These are phyloP conservation scores for Manduca sexta DNA, from an alignment of 1,140 invertebrate species.

Conservation along the genomic window DNA sequence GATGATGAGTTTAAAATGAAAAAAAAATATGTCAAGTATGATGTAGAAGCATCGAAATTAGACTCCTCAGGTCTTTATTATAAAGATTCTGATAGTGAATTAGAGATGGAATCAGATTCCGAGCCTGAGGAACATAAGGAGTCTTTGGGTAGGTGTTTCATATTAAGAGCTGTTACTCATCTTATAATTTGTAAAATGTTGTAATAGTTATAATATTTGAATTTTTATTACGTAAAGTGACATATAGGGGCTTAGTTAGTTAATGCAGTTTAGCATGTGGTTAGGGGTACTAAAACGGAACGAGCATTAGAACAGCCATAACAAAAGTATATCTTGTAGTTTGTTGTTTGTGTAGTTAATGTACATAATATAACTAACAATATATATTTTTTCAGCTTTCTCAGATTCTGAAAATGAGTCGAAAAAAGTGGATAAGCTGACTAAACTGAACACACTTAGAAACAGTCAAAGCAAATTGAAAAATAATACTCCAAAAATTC, in stretches of 20 bases:
- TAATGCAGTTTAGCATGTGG: not conserved
- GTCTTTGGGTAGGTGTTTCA: constrained; percentile 72
- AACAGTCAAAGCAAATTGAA: constrained; percentile 44
- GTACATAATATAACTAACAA: no score
- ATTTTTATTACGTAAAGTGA: not conserved
- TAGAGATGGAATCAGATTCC: constrained; percentile 76
- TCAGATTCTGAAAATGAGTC: constrained; percentile 70
- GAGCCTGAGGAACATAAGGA: constrained; percentile 74
- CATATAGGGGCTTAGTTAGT: not conserved
- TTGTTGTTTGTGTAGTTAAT: no score
- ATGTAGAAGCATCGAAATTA: constrained; percentile 79
- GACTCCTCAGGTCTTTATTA: constrained; percentile 84
- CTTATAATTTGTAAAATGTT: not conserved
- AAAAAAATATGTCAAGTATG: constrained; percentile 77
- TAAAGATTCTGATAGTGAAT: constrained; percentile 81
- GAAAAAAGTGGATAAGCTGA: constrained; percentile 54
- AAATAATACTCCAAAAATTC: constrained; percentile 39
- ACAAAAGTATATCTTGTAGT: no score
- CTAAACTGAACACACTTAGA: constrained; percentile 61
- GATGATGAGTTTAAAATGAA: constrained; percentile 75
- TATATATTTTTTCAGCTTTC: constrained; percentile 66
- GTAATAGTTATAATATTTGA: not conserved
- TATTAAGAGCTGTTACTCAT: not conserved
- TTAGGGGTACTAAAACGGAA: no score
- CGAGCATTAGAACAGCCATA: no score